Evolutionary conservation across 1,140 invertebrate genomes (phyloP).

Genomic region (Danaus melanippus): DNA sequence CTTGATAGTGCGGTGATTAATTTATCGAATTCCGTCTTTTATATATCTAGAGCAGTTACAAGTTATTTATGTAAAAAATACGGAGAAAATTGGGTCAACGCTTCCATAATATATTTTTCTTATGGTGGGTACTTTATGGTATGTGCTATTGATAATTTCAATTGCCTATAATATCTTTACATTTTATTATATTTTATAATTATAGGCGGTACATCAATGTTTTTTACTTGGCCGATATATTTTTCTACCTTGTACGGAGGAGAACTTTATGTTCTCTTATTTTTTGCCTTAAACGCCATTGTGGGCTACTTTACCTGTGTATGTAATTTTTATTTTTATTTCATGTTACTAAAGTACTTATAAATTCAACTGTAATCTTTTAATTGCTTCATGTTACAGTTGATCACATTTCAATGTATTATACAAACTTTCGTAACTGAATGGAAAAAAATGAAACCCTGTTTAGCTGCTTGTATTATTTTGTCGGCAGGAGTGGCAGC

Average conservation of each 20-base stretch:
- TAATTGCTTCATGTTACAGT: slow-evolving; percentile 15
- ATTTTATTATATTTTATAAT: neutral
- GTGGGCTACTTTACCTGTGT: slow-evolving; percentile 20
- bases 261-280: slow-evolving; percentile 16
- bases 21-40: slow-evolving; percentile 33
- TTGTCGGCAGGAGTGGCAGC: no score
- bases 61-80: slow-evolving; percentile 26
- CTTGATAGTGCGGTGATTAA: slow-evolving; percentile 31
- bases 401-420: slow-evolving; percentile 22
- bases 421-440: slow-evolving; percentile 23
- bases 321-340: slow-evolving; percentile 3
- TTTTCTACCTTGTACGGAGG: slow-evolving; percentile 19
- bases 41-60: slow-evolving; percentile 32
- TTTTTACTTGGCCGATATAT: slow-evolving; percentile 26
- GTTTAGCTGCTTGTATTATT: neutral
- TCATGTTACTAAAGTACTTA: no score
- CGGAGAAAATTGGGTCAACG: slow-evolving; percentile 28
- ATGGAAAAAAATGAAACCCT: slow-evolving; percentile 18
- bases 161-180: slow-evolving; percentile 1
- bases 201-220: slow-evolving; percentile 10
- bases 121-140: slow-evolving; percentile 18
- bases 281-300: slow-evolving; percentile 15
- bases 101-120: slow-evolving; percentile 18
- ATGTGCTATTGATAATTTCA: slow-evolving; percentile 1
- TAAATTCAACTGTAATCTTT: no score